Evolutionary conservation across 2,113 vertebrate species (phyloP), one percentile per base, ranked within the genome.

Genomic region (Hippocampus guttulatus): DNA sequence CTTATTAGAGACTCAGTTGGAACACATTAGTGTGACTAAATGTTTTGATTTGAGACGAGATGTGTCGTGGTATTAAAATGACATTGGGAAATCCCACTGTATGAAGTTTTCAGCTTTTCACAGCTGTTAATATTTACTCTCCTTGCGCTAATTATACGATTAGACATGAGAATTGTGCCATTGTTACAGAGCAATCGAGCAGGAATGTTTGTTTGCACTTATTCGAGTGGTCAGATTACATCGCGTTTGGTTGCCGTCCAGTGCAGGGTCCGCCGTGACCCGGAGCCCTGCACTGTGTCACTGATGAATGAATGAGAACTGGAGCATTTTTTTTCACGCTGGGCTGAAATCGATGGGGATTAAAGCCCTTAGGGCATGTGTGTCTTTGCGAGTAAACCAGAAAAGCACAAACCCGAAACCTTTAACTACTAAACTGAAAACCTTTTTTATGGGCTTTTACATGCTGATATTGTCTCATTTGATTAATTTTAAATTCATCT

Each of bases 41-140:
- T 33, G 58, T 15, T 61, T 30, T 18, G 15, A 61, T 20, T 61
- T 16, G 58, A 30, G 58, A 61, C 10, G 12, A 58, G 55, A 58
- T 27, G 23, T 25, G 55, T 27, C 12, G 5, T 27, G 12, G 4
- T 58, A 58, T 58, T 57, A 27, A 61, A 61, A 30, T 18, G 27
- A 61, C 58, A 51, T 51, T 51, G 49, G 18, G 49, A 51, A 51
- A 8, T 51, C 49, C 49, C 49, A 7, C 20, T 51, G 49, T 40
- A 8, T 62, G 60, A 33, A 38, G 14, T 40, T 64, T 43, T 23
- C n/a, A 43, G 2, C 38, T n/a, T 60, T 60, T 25, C 63, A n/a
- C 63, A 64, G 63, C 63, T 64, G 63, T 41, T 64, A 41, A 45
- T 64, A 64, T 45, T 64, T 64, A 64, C 40, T 12, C 15, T n/a